Base-by-base conservation (phyloP, 1,140 invertebrate genomes). In the Caenorhabditis brenneri region DNA sequence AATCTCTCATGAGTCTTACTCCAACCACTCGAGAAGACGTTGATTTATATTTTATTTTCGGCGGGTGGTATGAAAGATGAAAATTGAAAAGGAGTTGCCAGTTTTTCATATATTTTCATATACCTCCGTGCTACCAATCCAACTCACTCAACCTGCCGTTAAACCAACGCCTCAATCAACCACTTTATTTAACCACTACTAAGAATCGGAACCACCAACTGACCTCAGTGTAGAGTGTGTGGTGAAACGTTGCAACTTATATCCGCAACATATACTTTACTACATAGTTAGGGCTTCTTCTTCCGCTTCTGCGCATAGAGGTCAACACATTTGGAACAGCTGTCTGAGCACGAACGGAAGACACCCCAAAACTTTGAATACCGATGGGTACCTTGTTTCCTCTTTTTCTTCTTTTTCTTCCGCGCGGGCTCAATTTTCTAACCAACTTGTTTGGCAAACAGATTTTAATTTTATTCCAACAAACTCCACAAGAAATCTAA, bases 241-340 rank as follows among this genome's bases (percentile, higher is more conserved):
- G 33, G 65, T 74, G 65, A 74, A 74, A 74, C 65, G 65, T 74
- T 74, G 36, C 65, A 74, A 74, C 65, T 74, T 74, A 74, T 74
- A 74, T 74, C 65, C 65, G 65, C 65, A 74, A 74, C 65, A 74
- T 74, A 74, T 74, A 74, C 65, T 74, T 74, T 74, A 74, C 65
- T 46, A 74, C 65, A 74, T 74, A 24, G 65, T 74, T 74, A 74
- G 65, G 65, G 65, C 65, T 74, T 74, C 65, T 74, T 65, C 33
- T 74, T 74, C 65, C 65, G 65, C 65, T 74, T 46, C 65, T 74
- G n/a, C 65, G 36, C 33, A 19, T 7, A 42, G 65, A 74, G 65
- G 65, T 74, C 65, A 74, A 74, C 65, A 42, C 65, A 42, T 74
- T 74, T n/a, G 49, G 65, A 74, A 74, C 65, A 74, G 65, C 65